Percentiles rank a stretch among this genome's conserved stretches.
These are phyloP conservation scores for Pomacea maculata DNA, from an alignment of 1,140 invertebrate genomes.

Conservation along the genomic window DNA sequence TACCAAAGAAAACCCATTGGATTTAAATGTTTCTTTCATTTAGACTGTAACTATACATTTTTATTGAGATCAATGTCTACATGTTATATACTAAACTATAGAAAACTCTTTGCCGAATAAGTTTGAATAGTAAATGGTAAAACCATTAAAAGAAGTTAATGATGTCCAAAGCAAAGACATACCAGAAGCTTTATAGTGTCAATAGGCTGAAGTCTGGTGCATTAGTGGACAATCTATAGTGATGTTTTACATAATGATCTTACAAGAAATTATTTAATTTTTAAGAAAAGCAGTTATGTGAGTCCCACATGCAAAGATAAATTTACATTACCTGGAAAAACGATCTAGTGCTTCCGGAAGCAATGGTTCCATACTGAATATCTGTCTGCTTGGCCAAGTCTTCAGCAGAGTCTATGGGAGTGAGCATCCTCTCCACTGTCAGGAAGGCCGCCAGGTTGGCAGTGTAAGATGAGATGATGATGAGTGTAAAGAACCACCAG, in stretches of 20 bases:
- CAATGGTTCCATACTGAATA: conserved; percentile 60
- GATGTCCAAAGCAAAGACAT: too few relatives aligned
- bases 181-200: too few relatives aligned
- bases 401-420: conserved; percentile 61
- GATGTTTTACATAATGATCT: not conserved
- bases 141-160: too few relatives aligned
- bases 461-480: conserved; percentile 65
- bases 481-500: conserved; percentile 65
- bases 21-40: too few relatives aligned
- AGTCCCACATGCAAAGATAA: not conserved
- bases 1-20: too few relatives aligned
- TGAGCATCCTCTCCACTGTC: conserved; percentile 61
- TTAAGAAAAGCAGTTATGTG: not conserved
- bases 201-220: too few relatives aligned
- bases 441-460: conserved; percentile 65
- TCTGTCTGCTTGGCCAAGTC: conserved; percentile 63
- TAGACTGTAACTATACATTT: too few relatives aligned
- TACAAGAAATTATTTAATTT: not conserved
- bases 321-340: conserved; percentile 64
- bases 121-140: too few relatives aligned
- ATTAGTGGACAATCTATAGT: not conserved
- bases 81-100: too few relatives aligned
- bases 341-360: conserved; percentile 55
- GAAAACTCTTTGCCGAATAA: too few relatives aligned
- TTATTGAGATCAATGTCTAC: too few relatives aligned